Percentiles rank a stretch among this genome's conserved stretches.
Conservation (phyloP, 2,888 invertebrate species). For the Drosophila antonietae region DNA sequence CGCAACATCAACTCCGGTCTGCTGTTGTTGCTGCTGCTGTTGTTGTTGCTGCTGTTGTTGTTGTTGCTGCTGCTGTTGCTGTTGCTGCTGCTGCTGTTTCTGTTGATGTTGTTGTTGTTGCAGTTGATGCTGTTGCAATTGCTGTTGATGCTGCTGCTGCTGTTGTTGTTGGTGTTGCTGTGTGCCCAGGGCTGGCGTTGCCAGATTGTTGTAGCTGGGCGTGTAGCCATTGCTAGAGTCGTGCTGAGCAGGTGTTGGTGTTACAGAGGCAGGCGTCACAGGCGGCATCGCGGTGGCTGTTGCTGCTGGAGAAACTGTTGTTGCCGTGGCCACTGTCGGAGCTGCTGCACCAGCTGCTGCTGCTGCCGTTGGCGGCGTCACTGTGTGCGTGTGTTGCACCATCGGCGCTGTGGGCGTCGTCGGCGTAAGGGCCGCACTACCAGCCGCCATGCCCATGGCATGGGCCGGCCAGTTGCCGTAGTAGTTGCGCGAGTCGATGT, state of each 20-base stretch:
- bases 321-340: slow-evolving; percentile 36
- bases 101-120: slow-evolving; percentile 19
- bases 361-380: slow-evolving; percentile 78
- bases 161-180: slow-evolving; percentile 40
- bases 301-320: slow-evolving; percentile 41
- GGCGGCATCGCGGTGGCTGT: slow-evolving; percentile 51
- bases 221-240: slow-evolving; percentile 69
- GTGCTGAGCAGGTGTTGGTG: slow-evolving; percentile 65
- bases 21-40: slow-evolving; percentile 20
- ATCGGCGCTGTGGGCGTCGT: slow-evolving; percentile 57
- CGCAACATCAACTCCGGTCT: slow-evolving; percentile 23
- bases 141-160: slow-evolving; percentile 24
- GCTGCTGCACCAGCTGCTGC: slow-evolving; percentile 34
- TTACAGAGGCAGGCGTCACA: slow-evolving; percentile 24
- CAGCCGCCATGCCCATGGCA: slow-evolving; percentile 81
- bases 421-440: slow-evolving; percentile 54
- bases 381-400: slow-evolving; percentile 82
- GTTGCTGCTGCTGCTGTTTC: slow-evolving; percentile 42
- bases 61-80: slow-evolving; percentile 29
- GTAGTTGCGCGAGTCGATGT: slow-evolving; percentile 88
- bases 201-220: slow-evolving; percentile 79
- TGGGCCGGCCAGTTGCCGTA: slow-evolving; percentile 87
- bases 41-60: slow-evolving; percentile 47
- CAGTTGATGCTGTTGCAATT: slow-evolving; percentile 34
- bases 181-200: slow-evolving; percentile 49